A percentile compares a stretch with the other conserved stretches of the same genome.
phyloP scores from a whole-genome alignment of 2,888 invertebrate species.

The Molorchus minor region DNA sequence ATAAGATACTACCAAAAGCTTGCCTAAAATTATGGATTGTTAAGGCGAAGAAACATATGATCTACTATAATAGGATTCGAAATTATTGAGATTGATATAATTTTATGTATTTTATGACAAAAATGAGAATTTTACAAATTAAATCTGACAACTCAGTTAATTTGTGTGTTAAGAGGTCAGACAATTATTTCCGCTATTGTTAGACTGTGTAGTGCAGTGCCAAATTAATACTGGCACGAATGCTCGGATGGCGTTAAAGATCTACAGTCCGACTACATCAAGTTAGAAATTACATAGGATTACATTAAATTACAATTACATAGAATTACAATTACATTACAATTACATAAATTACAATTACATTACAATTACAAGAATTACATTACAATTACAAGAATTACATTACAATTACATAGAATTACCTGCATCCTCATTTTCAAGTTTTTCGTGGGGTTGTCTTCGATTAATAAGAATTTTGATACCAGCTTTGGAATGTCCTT shows the following conservation, averaged over 20 bases:
- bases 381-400: neutral
- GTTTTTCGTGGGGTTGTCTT: constrained; percentile 67
- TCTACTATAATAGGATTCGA: neutral
- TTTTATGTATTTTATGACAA: neutral
- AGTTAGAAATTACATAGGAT: neutral
- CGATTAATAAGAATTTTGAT: constrained; percentile 61
- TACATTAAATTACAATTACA: neutral
- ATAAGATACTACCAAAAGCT: constrained; percentile 45
- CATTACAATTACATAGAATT: neutral
- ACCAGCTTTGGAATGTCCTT: constrained; percentile 47
- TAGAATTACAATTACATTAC: constrained; percentile 5
- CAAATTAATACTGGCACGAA: too few relatives aligned
- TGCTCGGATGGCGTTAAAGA: neutral
- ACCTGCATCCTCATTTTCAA: constrained; percentile 51
- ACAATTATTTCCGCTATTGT: neutral
- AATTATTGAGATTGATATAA: neutral
- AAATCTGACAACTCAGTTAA: neutral
- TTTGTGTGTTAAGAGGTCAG: neutral
- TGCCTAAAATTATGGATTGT: constrained; percentile 31
- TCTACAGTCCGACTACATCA: neutral
- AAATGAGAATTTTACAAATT: neutral
- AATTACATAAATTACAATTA: neutral
- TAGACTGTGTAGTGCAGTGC: too few relatives aligned
- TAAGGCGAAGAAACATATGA: neutral
- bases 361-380: neutral